A percentile compares a stretch with the other conserved stretches of the same genome.
Conservation (phyloP, 2,797 vertebrate species). For the Epinephelus awoara region DNA sequence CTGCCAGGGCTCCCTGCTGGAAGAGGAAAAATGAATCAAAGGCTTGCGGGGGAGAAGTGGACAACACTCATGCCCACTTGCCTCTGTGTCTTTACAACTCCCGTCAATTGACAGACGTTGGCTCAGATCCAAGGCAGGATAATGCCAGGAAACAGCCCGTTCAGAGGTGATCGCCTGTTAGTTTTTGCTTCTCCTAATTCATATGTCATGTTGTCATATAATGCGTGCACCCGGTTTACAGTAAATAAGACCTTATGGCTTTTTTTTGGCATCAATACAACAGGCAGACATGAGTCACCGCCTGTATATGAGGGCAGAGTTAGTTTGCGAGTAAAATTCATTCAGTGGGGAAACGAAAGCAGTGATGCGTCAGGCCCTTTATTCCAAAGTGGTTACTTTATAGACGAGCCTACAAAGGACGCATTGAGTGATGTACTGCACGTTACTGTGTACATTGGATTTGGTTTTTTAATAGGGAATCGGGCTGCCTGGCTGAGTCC, state of each 20-base stretch:
- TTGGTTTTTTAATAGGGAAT: conserved; percentile 59
- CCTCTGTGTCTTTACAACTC: conserved; percentile 68
- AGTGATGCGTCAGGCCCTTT: conserved; percentile 64
- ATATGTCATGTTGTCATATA: conserved; percentile 51
- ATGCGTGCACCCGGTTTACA: conserved; percentile 33
- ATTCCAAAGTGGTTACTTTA: conserved; percentile 70
- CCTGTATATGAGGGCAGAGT: conserved; percentile 30
- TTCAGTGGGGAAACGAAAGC: conserved; percentile 64
- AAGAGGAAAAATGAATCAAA: conserved; percentile 76
- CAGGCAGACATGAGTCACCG: conserved; percentile 74
- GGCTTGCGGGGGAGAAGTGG: conserved; percentile 60
- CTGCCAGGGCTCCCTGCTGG: conserved; percentile 72
- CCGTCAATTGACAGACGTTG: conserved; percentile 61
- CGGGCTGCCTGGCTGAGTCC: conserved; percentile 45
- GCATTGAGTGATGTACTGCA: conserved; percentile 72
- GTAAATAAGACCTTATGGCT: conserved; percentile 51
- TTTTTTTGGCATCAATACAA: conserved; percentile 40
- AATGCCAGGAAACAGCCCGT: conserved; percentile 48
- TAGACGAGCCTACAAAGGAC: conserved; percentile 71
- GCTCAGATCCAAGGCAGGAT: conserved; percentile 51
- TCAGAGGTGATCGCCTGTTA: conserved; percentile 49
- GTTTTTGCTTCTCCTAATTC: conserved; percentile 49
- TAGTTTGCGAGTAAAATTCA: conserved; percentile 48
- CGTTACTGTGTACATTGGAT: conserved; percentile 61
- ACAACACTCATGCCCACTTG: conserved; percentile 71